phyloP scores from a whole-genome alignment of 2,797 vertebrate genomes.

The Sebastes alutus region DNA sequence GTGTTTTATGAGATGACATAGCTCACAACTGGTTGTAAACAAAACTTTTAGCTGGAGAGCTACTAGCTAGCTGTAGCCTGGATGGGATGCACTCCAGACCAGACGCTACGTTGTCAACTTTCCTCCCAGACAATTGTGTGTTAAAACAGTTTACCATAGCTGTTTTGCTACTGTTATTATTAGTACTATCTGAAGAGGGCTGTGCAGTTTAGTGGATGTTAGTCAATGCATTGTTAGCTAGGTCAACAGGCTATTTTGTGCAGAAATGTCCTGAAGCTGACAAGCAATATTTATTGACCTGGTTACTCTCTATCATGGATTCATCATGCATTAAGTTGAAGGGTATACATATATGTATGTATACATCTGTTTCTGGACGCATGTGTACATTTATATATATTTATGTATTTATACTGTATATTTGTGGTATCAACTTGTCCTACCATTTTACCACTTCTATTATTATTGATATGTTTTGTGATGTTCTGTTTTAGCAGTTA shows the following conservation, averaged over 20 bases:
- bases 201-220: neutral
- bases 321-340: too few species aligned
- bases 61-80: conserved; percentile 47
- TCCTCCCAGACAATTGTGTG: neutral
- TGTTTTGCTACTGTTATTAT: neutral
- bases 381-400: too few species aligned
- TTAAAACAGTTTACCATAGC: neutral
- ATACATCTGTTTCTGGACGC: too few species aligned
- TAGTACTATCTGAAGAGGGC: accelerated
- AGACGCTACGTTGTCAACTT: conserved; percentile 3
- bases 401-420: too few species aligned
- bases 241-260: neutral
- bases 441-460: too few species aligned
- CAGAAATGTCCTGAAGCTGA: neutral
- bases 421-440: too few species aligned
- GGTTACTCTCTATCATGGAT: neutral
- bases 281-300: neutral
- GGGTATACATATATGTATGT: too few species aligned
- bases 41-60: conserved; percentile 73
- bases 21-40: conserved; percentile 70
- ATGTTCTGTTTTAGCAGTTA: too few species aligned
- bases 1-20: conserved; percentile 58
- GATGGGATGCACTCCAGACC: neutral
- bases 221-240: conserved; percentile 29
- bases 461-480: too few species aligned